Evolutionary conservation across 1,140 invertebrate species (phyloP), one percentile per base, ranked within the genome.

Genomic region (Heterodera carotae): DNA sequence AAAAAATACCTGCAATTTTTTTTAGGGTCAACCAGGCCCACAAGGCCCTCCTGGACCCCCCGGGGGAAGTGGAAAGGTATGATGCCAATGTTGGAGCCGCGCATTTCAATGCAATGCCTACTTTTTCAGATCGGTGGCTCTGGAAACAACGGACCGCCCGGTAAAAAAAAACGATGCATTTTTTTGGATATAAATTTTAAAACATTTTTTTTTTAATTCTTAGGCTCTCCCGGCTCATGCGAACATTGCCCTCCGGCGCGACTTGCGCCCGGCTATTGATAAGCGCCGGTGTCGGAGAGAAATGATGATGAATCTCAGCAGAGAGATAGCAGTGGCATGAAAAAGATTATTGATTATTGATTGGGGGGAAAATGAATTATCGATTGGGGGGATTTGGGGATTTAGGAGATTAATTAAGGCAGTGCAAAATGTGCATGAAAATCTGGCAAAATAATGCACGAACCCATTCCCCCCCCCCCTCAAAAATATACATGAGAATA

Each of bases 221-320:
- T 22, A 56, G 80, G 72, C n/a, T 36, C 78, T 15, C 71, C 76
- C 15, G 81, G 76, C 18, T n/a, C 33, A 2, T 82, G 76, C 56
- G 74, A 80, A 33, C 80, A 82, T 36, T 83, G 80, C 43, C 81
- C 80, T 39, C 81, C 80, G 31, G 75, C 80, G 0, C 62, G 80
- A 66, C 64, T 81, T 15, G 74, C 72, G 22, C 80, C 80, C n/a
- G 80, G 80, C 22, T 81, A 81, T 72, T 81, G 76, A 81, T 22
- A 22, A 31, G 27, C 31, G n/a, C n/a, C n/a, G n/a, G n/a, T n/a
- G n/a, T n/a, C n/a, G 67, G 31, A 25, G 43, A 27, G 8, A 69
- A 56, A 56, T 12, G 18, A 56, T n/a, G n/a, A n/a, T n/a, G n/a
- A n/a, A n/a, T n/a, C n/a, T n/a, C n/a, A n/a, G n/a, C n/a, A n/a